phyloP scores from a whole-genome alignment of 2,113 vertebrate species.

The Cathartes aura region DNA sequence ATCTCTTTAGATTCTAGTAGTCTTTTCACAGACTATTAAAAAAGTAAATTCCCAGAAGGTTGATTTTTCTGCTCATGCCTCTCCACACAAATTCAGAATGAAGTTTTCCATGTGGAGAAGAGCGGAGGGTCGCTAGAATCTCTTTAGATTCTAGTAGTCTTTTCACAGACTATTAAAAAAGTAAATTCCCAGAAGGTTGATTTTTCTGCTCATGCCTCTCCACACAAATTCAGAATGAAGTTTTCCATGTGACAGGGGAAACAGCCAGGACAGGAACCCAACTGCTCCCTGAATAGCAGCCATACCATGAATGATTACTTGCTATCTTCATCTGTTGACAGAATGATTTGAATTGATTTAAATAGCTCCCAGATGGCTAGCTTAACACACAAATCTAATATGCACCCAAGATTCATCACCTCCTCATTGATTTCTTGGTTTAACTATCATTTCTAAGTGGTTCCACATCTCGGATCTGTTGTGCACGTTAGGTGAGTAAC shows the following conservation, averaged over 20 bases:
- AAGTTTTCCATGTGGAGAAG: neutral
- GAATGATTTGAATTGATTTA: neutral
- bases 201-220: neutral
- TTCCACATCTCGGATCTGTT: neutral
- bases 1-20: neutral
- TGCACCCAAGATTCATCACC: neutral
- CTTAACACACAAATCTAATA: neutral
- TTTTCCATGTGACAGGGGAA: neutral
- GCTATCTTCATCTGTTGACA: neutral
- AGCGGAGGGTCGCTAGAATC: too few relatives aligned
- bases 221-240: neutral
- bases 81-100: neutral
- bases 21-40: constrained; percentile 13
- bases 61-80: neutral
- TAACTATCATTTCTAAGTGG: neutral
- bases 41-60: neutral
- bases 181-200: neutral
- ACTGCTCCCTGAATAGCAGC: neutral
- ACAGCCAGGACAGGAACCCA: neutral
- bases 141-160: too few relatives aligned
- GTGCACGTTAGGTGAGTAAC: accelerated
- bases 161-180: constrained; percentile 10
- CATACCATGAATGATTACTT: neutral
- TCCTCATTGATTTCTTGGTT: neutral
- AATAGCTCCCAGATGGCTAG: neutral